These are phyloP conservation scores for Odontocerum albicorne DNA, from an alignment of 2,888 invertebrate genomes.

Conservation along the genomic window DNA sequence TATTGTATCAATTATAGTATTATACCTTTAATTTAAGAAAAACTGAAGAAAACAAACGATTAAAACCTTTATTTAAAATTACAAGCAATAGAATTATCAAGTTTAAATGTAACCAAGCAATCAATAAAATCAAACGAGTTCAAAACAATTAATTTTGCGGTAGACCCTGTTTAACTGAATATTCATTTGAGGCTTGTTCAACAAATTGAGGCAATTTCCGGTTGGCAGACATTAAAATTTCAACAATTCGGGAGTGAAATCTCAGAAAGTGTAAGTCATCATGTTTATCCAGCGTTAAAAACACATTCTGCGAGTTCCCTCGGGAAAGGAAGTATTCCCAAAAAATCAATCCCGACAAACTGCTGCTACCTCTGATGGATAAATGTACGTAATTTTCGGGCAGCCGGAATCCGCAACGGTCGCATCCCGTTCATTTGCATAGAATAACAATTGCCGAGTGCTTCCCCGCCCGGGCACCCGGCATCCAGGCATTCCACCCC, in stretches of 20 bases:
- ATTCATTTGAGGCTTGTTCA: too few relatives aligned
- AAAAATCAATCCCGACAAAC: conserved; percentile 13
- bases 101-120: too few relatives aligned
- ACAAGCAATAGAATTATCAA: too few relatives aligned
- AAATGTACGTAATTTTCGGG: conserved; percentile 35
- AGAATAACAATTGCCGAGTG: conserved; percentile 37
- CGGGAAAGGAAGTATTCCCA: background rate
- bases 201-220: too few relatives aligned
- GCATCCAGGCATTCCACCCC: conserved; percentile 14
- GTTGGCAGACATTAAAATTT: too few relatives aligned
- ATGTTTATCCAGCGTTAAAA: conserved; percentile 4
- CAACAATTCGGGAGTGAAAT: background rate
- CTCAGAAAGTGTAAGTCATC: background rate
- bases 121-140: too few relatives aligned
- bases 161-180: too few relatives aligned
- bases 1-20: too few relatives aligned
- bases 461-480: conserved; percentile 19
- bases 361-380: conserved; percentile 22
- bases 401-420: conserved; percentile 29
- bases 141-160: too few relatives aligned
- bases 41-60: too few relatives aligned
- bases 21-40: too few relatives aligned
- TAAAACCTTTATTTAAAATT: too few relatives aligned
- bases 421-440: conserved; percentile 33
- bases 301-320: conserved; percentile 4